Evolutionary conservation across 2,797 vertebrate species (phyloP), one percentile per base, ranked within the genome.

Genomic region (Bovichtus variegatus): DNA sequence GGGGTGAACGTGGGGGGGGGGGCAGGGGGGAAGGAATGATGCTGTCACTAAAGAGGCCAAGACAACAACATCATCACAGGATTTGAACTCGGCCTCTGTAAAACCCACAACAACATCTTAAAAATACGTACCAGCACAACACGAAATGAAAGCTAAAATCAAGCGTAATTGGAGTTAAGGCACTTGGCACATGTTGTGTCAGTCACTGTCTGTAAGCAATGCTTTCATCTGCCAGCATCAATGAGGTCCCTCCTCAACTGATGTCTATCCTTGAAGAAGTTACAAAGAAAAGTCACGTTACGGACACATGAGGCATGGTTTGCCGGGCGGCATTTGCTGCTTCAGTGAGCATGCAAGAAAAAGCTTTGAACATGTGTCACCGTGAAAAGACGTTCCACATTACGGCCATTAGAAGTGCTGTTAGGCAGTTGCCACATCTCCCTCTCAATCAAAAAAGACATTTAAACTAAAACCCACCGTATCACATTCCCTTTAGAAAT

Each of bases 281-380:
- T 65, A 36, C 61, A 51, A 49, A 50, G 73, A 40, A 75, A 70
- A 80, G 71, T 80, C 78, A 70, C n/a, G 69, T 85, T 84, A 88
- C 5, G 15, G 71, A 84, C 72, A 78, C 82, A 87, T 62, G 82
- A 84, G 21, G 53, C 54, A 44, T 65, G 60, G 67, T 68, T 75
- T 1, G 29, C 36, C 3, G 36, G 66, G 60, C 62, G 12, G 81
- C 90, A 91, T 90, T 90, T 91, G 86, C 81, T 73, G 71, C 83
- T 65, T 79, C 53, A 43, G 53, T 18, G 66, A 62, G 76, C 72
- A 54, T 62, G 91, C 83, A 86, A 87, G 74, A 74, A 77, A 78
- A 76, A 66, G 59, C 82, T 80, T 75, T 68, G 78, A 90, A 87
- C 91, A 92, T 91, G 75, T 94, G 92, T 90, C 84, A 71, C 90